Base-by-base conservation (phyloP, 2,888 invertebrate species). In the Bursaphelenchus okinawaensis region DNA sequence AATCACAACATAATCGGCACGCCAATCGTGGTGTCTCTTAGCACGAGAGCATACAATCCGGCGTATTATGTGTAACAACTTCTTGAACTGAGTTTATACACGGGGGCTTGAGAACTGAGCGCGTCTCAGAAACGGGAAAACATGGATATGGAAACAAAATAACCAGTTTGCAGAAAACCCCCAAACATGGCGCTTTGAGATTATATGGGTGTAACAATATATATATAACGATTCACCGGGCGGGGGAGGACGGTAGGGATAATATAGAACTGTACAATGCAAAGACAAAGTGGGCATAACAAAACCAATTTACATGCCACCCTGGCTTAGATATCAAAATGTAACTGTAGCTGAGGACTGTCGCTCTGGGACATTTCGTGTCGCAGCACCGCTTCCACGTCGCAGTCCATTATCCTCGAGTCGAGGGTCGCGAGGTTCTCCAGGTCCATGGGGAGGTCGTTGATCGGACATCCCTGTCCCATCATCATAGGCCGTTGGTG, bases 391-490 rank as follows among this genome's bases (percentile, higher is more conserved):
- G 76, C 69, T 61, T 80, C 79, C 59, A 68, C 66, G 63, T 79
- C 80, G 70, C 77, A 70, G 50, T 75, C 74, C 55, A 65, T 55
- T 20, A 71, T 68, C 70, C 75, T 72, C 61, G 75, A 55, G 55
- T 75, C 74, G 12, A 77, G 76, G 63, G 76, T 72, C 24, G 75
- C 75, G 63, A 80, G 67, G 65, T 76, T 78, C 70, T 78, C 79
- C 56, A 80, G 61, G 67, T 80, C 80, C 27, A 75, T 70, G 16
- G 80, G 80, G 52, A 80, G 73, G 20, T 71, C 70, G 28, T 51
- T 60, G 20, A 22, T 27, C n/a, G 20, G 50, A 16, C 55, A 20
- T 1, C 66, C 58, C 26, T 40, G 27, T 27, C 12, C 54, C 20
- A 28, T 59, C 20, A 62, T n/a, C 40, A 40, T 40, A 3, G 40